A percentile compares a stretch with the other conserved stretches of the same genome.
phyloP scores from a whole-genome alignment of 1,140 invertebrate species.

The Bombus vancouverensis region DNA sequence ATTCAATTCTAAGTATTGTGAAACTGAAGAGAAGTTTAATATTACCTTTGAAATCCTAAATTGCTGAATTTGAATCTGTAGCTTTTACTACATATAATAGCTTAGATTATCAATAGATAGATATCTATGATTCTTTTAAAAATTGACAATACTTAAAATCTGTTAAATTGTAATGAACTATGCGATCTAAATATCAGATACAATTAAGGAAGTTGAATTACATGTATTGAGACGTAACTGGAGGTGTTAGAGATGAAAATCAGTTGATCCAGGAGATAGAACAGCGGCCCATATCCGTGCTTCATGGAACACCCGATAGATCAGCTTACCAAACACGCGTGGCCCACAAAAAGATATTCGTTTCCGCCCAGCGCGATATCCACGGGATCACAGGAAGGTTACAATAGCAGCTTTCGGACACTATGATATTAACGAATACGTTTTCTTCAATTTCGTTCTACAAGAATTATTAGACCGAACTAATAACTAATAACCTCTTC shows the following conservation, averaged over 20 bases:
- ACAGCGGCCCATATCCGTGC: neutral
- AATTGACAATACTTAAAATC: neutral
- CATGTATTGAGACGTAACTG: neutral
- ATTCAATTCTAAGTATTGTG: neutral
- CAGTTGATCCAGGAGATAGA: neutral
- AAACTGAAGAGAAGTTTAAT: no score
- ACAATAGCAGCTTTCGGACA: neutral
- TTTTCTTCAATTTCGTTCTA: neutral
- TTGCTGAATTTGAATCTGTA: neutral
- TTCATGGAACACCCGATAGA: constrained; percentile 32
- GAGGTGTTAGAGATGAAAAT: neutral
- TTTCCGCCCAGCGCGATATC: constrained; percentile 57
- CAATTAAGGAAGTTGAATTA: neutral
- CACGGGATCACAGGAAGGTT: constrained; percentile 6
- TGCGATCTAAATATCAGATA: neutral
- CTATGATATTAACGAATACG: neutral
- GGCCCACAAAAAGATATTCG: constrained; percentile 55
- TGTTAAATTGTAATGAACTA: neutral
- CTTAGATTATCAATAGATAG: neutral
- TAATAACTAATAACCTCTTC: neutral
- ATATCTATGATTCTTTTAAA: neutral
- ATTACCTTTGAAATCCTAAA: neutral
- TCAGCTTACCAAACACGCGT: constrained; percentile 19
- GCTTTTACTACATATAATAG: neutral
- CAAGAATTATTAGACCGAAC: neutral